These are phyloP conservation scores for Moxostoma hubbsi DNA, from an alignment of 2,797 vertebrate species.

Conservation along the genomic window DNA sequence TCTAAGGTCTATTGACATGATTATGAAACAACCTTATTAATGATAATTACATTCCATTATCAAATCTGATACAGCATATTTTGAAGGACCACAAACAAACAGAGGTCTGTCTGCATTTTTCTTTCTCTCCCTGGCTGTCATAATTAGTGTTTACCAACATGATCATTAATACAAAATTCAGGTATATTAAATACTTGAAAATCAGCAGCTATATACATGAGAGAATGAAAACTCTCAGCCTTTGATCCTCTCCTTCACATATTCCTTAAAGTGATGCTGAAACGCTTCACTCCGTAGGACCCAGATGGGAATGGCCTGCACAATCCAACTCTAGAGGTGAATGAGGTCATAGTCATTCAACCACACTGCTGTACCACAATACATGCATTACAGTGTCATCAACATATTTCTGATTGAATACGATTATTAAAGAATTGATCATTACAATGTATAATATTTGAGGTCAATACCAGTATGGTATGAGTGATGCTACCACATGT, in stretches of 20 bases:
- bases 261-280: conserved; percentile 66
- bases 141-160: neutral
- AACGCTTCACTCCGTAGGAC: conserved; percentile 69
- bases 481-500: conserved; percentile 81
- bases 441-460: neutral
- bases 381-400: conserved; percentile 39
- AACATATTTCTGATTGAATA: neutral
- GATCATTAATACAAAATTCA: neutral
- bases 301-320: conserved; percentile 74
- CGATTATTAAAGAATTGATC: neutral
- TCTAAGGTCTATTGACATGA: conserved; percentile 25
- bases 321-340: conserved; percentile 73
- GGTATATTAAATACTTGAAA: neutral
- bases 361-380: neutral
- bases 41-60: conserved; percentile 6
- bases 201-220: neutral
- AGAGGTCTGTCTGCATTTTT: conserved; percentile 50
- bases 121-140: neutral
- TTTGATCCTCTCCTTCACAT: conserved; percentile 57
- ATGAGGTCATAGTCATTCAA: conserved; percentile 26
- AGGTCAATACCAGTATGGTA: conserved; percentile 78
- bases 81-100: neutral
- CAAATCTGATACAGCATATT: conserved; percentile 11
- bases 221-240: neutral
- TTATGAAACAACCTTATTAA: conserved; percentile 19